Conservation (phyloP, 2,113 vertebrate species). For the Nannospalax galili region DNA sequence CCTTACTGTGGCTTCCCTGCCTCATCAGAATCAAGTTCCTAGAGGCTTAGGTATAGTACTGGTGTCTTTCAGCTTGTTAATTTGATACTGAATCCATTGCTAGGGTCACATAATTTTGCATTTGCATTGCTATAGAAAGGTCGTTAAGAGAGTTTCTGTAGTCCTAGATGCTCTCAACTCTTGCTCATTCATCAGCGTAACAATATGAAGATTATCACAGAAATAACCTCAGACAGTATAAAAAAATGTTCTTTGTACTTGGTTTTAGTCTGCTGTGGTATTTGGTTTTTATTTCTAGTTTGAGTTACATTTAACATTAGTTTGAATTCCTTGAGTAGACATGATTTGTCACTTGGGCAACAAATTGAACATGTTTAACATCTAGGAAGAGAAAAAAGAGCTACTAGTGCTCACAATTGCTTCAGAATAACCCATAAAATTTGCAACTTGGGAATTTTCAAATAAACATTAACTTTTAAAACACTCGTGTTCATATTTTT, state of each 20-base stretch:
- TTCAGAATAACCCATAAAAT: slow-evolving; percentile 20
- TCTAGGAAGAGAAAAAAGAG: slow-evolving; percentile 40
- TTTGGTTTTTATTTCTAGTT: slow-evolving; percentile 49
- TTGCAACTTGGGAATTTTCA: slow-evolving; percentile 62
- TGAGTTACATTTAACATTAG: slow-evolving; percentile 35
- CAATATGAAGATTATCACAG: slow-evolving; percentile 46
- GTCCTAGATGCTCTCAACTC: slow-evolving; percentile 14
- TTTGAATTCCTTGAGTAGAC: slow-evolving; percentile 51
- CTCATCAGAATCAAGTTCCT: neutral
- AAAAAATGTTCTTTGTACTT: slow-evolving; percentile 33
- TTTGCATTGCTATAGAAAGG: slow-evolving; percentile 30
- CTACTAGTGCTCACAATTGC: neutral
- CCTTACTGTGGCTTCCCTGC: neutral
- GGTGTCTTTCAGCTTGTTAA: neutral
- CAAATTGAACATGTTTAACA: slow-evolving; percentile 46
- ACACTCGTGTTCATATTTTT: slow-evolving; percentile 51
- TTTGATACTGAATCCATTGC: slow-evolving; percentile 12
- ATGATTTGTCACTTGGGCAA: slow-evolving; percentile 17
- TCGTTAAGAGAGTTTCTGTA: neutral
- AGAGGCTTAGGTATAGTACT: neutral
- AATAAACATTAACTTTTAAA: slow-evolving; percentile 68
- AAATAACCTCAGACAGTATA: slow-evolving; percentile 3
- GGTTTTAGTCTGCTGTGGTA: slow-evolving; percentile 39
- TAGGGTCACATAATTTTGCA: neutral
- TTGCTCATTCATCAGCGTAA: slow-evolving; percentile 32